phyloP scores from a whole-genome alignment of 2,888 invertebrate species.

The Pandemis heparana region DNA sequence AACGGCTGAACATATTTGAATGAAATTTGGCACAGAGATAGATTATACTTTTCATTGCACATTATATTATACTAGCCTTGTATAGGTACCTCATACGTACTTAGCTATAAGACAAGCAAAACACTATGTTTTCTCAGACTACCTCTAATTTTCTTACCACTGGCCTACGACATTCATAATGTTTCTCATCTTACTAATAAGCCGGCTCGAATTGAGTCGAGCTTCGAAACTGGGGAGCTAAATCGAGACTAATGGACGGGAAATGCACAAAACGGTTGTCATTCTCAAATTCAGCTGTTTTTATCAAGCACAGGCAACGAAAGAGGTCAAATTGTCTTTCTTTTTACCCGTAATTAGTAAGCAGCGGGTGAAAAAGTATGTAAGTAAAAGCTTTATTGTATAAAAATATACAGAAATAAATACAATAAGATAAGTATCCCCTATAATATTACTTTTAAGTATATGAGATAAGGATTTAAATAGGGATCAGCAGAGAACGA shows the following conservation, averaged over 20 bases:
- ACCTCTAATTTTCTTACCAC: neutral
- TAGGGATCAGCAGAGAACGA: too few species aligned
- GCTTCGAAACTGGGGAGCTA: constrained; percentile 15
- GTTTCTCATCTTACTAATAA: constrained; percentile 14
- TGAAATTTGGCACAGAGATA: too few species aligned
- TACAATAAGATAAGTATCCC: too few species aligned
- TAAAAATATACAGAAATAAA: too few species aligned
- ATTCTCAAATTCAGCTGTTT: constrained; percentile 24
- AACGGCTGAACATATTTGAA: too few species aligned
- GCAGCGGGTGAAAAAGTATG: neutral
- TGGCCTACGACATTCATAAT: neutral
- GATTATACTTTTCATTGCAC: too few species aligned
- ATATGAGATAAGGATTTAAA: neutral
- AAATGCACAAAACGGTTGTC: constrained; percentile 33
- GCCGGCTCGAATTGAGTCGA: constrained; percentile 11
- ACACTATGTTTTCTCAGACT: neutral
- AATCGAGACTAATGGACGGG: constrained; percentile 33
- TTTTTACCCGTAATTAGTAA: neutral
- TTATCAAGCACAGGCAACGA: neutral
- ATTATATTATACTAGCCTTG: too few species aligned
- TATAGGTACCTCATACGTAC: too few species aligned
- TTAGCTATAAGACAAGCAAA: neutral
- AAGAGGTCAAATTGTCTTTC: constrained; percentile 1
- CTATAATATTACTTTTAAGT: too few species aligned
- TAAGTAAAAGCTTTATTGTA: too few species aligned